Base-by-base conservation (phyloP, 2,888 invertebrate genomes). In the Xylota segnis region DNA sequence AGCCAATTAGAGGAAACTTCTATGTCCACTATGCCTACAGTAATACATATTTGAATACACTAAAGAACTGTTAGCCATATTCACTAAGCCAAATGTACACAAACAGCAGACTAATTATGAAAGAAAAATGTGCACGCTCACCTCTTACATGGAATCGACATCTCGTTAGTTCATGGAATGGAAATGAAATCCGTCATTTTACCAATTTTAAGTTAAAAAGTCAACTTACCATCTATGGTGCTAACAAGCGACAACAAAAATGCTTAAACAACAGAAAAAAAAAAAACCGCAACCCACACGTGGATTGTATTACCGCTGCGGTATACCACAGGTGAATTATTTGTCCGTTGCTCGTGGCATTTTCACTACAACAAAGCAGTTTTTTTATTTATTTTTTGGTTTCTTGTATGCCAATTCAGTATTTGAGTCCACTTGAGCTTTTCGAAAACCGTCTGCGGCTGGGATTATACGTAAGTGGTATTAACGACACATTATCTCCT, bases 401-500 rank as follows among this genome's bases (percentile, higher is more conserved):
- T n/a, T n/a, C n/a, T n/a, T n/a, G n/a, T 32, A 5, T 32, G 32
- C 37, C 56, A 50, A 47, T 68, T 75, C 66, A 10, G 54, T 75
- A 58, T 47, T 75, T 75, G 40, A 56, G 54, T 65, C 56, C n/a
- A n/a, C 4, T 5, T 40, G 10, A 54, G 29, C 29, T 54, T 54
- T 27, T 29, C 29, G 27, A 29, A n/a, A 32, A n/a, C 9, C 5
- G 7, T n/a, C 6, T 12, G 5, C 16, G 10, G 10, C n/a, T 45
- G 23, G 45, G 4, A 10, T 23, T 45, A 7, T 32, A 23, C 43
- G 77, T 66, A 83, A 71, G 71, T 71, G 71, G 71, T 71, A 70
- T 23, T 63, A 54, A 65, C 68, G 54, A 68, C 29, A 70, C 9
- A 47, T 61, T 74, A 81, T 68, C 58, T 61, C 43, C 47, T 4